These are phyloP conservation scores for Chinchilla lanigera DNA, from an alignment of 2,113 vertebrate species.

Conservation along the genomic window DNA sequence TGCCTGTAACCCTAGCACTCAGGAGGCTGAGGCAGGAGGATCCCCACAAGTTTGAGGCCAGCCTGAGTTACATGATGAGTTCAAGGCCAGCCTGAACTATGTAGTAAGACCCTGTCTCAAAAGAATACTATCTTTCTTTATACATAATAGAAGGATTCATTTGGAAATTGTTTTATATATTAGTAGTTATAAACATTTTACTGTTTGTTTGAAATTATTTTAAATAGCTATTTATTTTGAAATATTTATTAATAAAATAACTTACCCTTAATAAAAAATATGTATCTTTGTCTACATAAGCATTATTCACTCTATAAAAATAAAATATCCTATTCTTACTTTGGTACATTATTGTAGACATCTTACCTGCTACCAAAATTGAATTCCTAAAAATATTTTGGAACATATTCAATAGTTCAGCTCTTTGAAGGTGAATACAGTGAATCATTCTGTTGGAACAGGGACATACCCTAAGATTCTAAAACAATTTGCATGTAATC, in stretches of 20 bases:
- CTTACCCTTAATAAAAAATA: neutral
- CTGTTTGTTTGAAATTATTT: neutral
- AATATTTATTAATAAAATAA: slow-evolving; percentile 20
- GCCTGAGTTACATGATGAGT: neutral
- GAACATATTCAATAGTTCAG: neutral
- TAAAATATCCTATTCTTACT: neutral
- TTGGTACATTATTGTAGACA: neutral
- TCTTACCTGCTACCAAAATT: neutral
- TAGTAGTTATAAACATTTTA: neutral
- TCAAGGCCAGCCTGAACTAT: neutral
- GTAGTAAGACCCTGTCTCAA: neutral
- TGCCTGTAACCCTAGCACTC: neutral
- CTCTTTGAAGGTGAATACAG: slow-evolving; percentile 45
- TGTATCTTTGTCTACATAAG: neutral
- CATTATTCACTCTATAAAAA: neutral
- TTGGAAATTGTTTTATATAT: neutral
- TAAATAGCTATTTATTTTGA: slow-evolving; percentile 14
- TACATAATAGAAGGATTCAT: neutral
- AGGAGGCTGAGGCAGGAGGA: neutral
- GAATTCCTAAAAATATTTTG: neutral
- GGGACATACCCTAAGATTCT: neutral
- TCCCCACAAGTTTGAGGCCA: neutral
- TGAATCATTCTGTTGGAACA: neutral
- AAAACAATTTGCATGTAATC: neutral
- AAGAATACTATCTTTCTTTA: neutral